Percentiles rank a stretch among this genome's conserved stretches.
phyloP scores from a whole-genome alignment of 2,797 vertebrate genomes.

The Sebastes hopkinsi region DNA sequence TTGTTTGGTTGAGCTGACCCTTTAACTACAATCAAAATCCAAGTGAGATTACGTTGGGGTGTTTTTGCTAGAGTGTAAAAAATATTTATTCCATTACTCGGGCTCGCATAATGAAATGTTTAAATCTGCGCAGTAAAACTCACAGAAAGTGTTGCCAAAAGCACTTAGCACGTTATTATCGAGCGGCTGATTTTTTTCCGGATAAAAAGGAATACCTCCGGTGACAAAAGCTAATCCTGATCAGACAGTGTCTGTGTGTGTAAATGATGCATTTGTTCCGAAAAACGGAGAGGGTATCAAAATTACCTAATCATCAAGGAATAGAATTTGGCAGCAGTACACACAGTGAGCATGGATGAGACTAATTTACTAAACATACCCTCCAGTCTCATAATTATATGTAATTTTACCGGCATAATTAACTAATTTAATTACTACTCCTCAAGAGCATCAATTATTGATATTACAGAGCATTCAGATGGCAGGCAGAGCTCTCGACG shows the following conservation, averaged over 20 bases:
- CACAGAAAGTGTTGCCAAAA: constrained; percentile 33
- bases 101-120: background rate
- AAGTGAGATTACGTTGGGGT: background rate
- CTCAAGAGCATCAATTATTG: constrained; percentile 99
- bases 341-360: constrained; percentile 98
- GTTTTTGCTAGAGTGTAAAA: background rate
- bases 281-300: constrained; percentile 92
- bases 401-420: constrained; percentile 99
- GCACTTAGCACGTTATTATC: constrained; percentile 30
- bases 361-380: constrained; percentile 99
- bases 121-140: constrained; percentile 3
- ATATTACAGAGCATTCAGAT: constrained; percentile 99
- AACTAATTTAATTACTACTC: constrained; percentile 99
- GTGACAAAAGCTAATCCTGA: constrained; percentile 60
- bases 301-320: constrained; percentile 99
- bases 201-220: constrained; percentile 39
- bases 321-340: constrained; percentile 99
- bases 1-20: background rate
- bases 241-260: constrained; percentile 82
- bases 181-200: constrained; percentile 19
- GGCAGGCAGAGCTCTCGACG: constrained; percentile 91
- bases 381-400: constrained; percentile 99
- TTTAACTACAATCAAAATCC: background rate
- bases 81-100: background rate
- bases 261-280: constrained; percentile 94